Conservation (phyloP, 2,888 invertebrate species). For the Dasysyrphus tricinctus region DNA sequence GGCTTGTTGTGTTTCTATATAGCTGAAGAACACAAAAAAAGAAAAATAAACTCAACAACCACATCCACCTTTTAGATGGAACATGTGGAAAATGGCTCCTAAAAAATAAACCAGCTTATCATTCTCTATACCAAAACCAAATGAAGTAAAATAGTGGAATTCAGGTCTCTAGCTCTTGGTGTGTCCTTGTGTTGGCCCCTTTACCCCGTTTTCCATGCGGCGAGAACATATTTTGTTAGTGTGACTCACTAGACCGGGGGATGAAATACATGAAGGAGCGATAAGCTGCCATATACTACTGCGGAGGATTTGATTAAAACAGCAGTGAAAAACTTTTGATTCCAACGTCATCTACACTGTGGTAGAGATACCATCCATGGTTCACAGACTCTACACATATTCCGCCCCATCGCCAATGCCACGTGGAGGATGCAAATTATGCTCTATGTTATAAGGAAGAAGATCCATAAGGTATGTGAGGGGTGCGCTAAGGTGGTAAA, state of each 20-base stretch:
- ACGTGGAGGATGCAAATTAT: conserved; percentile 39
- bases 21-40: not conserved
- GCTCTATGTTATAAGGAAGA: conserved; percentile 22
- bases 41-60: conserved; percentile 10
- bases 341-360: conserved; percentile 49
- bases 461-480: no score
- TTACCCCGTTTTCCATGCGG: conserved; percentile 12
- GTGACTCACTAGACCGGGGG: conserved; percentile 35
- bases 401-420: conserved; percentile 2
- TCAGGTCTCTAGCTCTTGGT: conserved; percentile 28
- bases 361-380: conserved; percentile 5
- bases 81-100: conserved; percentile 18
- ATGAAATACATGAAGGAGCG: conserved; percentile 5
- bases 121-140: conserved; percentile 42
- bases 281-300: conserved; percentile 51
- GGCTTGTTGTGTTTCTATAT: conserved; percentile 13
- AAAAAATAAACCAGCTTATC: conserved; percentile 33
- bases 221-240: conserved; percentile 25
- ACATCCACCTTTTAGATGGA: conserved; percentile 4
- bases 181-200: conserved; percentile 45
- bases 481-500: not conserved
- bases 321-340: conserved; percentile 71
- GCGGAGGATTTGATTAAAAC: conserved; percentile 76
- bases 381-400: conserved; percentile 12
- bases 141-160: conserved; percentile 61